A percentile compares a stretch with the other conserved stretches of the same genome.
These are phyloP conservation scores for Balanococcus diminutus DNA, from an alignment of 2,888 invertebrate species.

Conservation along the genomic window DNA sequence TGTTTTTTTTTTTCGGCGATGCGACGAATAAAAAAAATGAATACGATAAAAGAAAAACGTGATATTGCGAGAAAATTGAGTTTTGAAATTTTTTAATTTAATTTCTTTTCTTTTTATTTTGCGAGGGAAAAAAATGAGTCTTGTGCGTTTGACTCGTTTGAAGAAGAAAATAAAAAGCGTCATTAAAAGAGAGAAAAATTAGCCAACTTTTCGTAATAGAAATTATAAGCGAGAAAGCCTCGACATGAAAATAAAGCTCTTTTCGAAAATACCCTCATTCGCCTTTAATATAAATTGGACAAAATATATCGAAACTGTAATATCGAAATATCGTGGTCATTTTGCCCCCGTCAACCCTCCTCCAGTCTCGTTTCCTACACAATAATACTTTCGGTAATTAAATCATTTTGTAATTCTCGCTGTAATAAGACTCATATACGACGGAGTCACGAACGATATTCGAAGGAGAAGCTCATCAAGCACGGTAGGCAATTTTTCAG, in stretches of 20 bases:
- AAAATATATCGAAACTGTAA: too few relatives aligned
- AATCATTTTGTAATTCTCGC: not conserved
- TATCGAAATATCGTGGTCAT: too few relatives aligned
- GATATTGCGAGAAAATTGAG: not conserved
- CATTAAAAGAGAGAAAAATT: not conserved
- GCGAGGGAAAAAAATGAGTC: not conserved
- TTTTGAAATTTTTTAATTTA: not conserved
- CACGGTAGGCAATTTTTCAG: not conserved
- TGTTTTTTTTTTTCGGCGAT: not conserved
- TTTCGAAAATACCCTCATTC: not conserved
- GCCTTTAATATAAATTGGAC: too few relatives aligned
- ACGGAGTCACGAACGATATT: too few relatives aligned
- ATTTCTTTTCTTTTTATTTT: not conserved
- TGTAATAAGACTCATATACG: too few relatives aligned
- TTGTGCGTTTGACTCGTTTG: not conserved
- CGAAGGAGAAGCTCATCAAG: not conserved
- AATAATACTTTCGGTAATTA: not conserved
- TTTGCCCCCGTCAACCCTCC: not conserved
- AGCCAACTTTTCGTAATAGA: not conserved
- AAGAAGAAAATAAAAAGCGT: too few relatives aligned
- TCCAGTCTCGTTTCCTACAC: not conserved
- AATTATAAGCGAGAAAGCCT: too few relatives aligned
- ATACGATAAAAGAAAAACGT: not conserved
- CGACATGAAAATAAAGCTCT: not conserved
- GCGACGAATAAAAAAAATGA: not conserved